A percentile compares a stretch with the other conserved stretches of the same genome.
phyloP scores from a whole-genome alignment of 23 tunicate genomes.

The Trididemnum nubilum region DNA sequence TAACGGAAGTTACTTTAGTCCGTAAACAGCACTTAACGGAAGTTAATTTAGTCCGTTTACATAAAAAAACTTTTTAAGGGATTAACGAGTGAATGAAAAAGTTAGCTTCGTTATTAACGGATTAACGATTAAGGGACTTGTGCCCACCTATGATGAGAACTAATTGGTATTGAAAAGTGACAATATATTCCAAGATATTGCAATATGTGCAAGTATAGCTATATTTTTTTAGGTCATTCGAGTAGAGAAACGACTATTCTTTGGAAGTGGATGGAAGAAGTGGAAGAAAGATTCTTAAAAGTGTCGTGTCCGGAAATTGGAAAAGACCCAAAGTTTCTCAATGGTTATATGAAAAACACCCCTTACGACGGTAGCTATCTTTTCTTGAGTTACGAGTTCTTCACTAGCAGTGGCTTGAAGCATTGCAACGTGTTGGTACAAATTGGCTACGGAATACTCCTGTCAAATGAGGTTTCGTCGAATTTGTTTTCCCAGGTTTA shows the following conservation, averaged over 20 bases:
- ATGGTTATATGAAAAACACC: slow-evolving; percentile 54
- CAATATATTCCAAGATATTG: too few species aligned
- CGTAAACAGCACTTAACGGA: too few species aligned
- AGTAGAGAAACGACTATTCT: slow-evolving; percentile 43
- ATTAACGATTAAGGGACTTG: too few species aligned
- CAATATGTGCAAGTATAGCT: too few species aligned
- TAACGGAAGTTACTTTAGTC: too few species aligned
- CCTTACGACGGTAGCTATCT: slow-evolving; percentile 37
- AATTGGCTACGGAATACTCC: slow-evolving; percentile 45
- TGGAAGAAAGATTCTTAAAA: slow-evolving; percentile 30
- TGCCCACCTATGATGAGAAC: too few species aligned
- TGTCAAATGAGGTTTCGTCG: slow-evolving; percentile 32
- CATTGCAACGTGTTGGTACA: slow-evolving; percentile 55
- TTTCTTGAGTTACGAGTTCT: slow-evolving; percentile 32
- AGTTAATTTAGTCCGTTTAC: too few species aligned
- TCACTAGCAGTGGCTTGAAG: slow-evolving; percentile 15
- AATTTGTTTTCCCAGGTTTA: not conserved
- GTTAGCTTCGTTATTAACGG: too few species aligned
- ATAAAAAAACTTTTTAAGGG: too few species aligned
- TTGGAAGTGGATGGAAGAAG: slow-evolving; percentile 34
- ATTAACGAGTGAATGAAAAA: too few species aligned
- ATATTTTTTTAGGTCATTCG: slow-evolving; percentile 80
- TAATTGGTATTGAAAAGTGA: too few species aligned
- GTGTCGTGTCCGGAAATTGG: slow-evolving; percentile 56
- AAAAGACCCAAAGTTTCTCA: slow-evolving; percentile 35